A percentile compares a stretch with the other conserved stretches of the same genome.
These are phyloP conservation scores for Tenthredo distinguenda DNA, from an alignment of 2,888 invertebrate genomes.

Conservation along the genomic window DNA sequence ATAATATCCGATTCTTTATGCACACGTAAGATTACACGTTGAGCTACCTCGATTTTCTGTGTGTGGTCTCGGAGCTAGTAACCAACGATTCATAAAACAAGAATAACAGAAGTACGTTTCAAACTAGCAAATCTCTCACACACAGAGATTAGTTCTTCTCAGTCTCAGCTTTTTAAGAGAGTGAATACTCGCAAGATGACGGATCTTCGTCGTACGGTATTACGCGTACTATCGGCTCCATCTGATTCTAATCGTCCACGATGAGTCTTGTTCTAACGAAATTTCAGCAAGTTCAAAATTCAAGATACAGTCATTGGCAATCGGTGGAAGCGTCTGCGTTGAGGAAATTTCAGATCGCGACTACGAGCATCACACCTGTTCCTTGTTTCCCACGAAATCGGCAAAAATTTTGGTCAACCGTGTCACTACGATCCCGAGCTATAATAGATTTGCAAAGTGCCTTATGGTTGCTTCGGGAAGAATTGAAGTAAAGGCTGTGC, in stretches of 20 bases:
- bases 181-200: not conserved
- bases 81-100: not conserved
- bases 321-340: not conserved
- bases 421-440: not conserved
- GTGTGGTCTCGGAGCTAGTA: conserved; percentile 38
- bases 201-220: not conserved
- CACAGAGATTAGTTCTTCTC: too few relatives aligned
- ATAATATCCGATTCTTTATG: conserved; percentile 1
- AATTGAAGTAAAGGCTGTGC: not conserved
- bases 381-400: not conserved
- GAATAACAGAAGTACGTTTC: not conserved
- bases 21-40: not conserved
- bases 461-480: not conserved
- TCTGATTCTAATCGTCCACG: not conserved
- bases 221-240: not conserved
- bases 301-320: not conserved
- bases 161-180: not conserved
- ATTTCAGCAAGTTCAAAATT: not conserved
- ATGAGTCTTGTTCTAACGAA: not conserved
- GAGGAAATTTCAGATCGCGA: not conserved
- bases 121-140: not conserved
- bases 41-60: not conserved
- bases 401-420: not conserved
- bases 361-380: not conserved
- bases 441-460: not conserved